Percentiles rank a stretch among this genome's conserved stretches.
phyloP scores from a whole-genome alignment of 2,797 vertebrate genomes.

The Avahi laniger region DNA sequence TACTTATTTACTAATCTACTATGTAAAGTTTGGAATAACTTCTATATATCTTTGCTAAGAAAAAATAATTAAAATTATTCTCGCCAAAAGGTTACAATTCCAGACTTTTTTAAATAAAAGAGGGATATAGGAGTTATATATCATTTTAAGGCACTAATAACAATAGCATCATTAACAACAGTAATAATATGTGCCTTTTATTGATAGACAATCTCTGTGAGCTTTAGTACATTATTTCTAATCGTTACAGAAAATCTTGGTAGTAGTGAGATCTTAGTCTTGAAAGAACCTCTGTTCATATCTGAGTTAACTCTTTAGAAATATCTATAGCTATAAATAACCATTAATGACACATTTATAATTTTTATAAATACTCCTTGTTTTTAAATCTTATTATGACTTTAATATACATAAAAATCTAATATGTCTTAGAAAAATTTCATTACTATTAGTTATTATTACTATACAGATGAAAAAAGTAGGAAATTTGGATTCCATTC shows the following conservation, averaged over 20 bases:
- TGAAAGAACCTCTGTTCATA: not conserved
- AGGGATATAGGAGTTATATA: not conserved
- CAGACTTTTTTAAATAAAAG: not conserved
- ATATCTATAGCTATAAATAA: not conserved
- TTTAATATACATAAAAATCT: not conserved
- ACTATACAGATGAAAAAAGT: not conserved
- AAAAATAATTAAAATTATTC: not conserved
- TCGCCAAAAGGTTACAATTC: not conserved
- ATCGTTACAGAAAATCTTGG: not conserved
- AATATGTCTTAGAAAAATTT: constrained; percentile 23
- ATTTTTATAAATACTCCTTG: not conserved
- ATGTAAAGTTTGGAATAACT: not conserved
- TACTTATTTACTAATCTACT: not conserved
- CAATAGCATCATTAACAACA: not conserved
- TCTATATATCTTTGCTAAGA: not conserved
- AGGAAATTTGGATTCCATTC: not conserved
- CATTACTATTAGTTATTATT: not conserved
- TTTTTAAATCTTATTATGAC: not conserved
- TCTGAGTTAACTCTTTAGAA: not conserved
- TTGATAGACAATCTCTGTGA: not conserved
- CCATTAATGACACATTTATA: not conserved
- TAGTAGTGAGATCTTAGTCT: not conserved
- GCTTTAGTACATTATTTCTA: not conserved
- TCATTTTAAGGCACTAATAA: not conserved
- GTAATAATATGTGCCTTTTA: not conserved